Base-by-base conservation (phyloP, 1,140 invertebrate genomes). In the Brachionus sp. region DNA sequence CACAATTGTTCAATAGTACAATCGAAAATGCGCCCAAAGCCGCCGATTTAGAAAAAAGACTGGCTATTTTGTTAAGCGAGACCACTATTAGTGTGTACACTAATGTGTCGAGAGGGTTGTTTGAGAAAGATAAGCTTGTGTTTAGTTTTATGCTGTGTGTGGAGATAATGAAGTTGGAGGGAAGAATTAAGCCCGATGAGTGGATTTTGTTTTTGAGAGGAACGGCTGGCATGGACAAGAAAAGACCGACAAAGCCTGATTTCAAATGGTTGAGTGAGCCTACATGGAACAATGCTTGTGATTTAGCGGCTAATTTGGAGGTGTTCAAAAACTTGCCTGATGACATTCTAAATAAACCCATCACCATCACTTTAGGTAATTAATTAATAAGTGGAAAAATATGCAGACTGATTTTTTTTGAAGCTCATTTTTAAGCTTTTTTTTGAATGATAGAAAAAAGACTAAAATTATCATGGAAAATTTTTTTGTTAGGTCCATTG, bases 131-230 rank as follows among this genome's bases (percentile, higher is more conserved):
- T 84, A 90, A 90, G 70, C 84, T 89, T 0, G 87, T 89, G 0
- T 90, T 89, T 84, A 88, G 88, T 86, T 94, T 95, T 85, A 91
- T 96, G 88, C 87, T 95, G 7, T 94, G 93, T 85, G 89, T 92
- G 19, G 92, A 93, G 4, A 93, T 95, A 84, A 91, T 92, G 86
- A 90, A 92, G 39, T 91, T 93, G 84, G 89, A 89, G 1, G 89
- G 89, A 0, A 83, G 87, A 5, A 91, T 95, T 5, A 87, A 85
- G 0, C 88, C 90, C 1, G 84, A 86, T 0, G 91, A 94, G 84
- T 94, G 92, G 92, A 92, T 92, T 87, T 95, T 93, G 86, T 90
- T 95, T 82, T 87, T 95, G 5, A 90, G 93, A 35, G 93, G 93
- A 9, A 90, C 92, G 0, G 88, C 53, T 5, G 87, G 86, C 5